phyloP scores from a whole-genome alignment of 2,113 vertebrate genomes.

The Zosterops lateralis region DNA sequence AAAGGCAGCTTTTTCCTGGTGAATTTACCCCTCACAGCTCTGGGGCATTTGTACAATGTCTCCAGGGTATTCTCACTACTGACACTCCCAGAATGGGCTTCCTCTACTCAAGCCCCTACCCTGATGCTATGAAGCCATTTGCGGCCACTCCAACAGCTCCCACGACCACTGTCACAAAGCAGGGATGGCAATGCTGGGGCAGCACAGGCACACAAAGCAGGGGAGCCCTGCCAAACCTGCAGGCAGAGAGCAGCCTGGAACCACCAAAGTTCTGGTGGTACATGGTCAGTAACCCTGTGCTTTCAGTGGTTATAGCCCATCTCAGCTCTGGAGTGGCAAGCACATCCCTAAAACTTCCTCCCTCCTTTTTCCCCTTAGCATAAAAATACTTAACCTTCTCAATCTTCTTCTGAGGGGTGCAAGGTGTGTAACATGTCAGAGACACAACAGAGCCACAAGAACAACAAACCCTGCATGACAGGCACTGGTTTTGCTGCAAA shows the following conservation, averaged over 20 bases:
- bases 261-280: not conserved
- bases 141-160: not conserved
- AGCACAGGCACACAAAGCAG: not conserved
- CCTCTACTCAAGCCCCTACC: not conserved
- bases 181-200: not conserved
- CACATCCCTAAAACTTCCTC: not conserved
- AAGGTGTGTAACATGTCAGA: not conserved
- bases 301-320: not conserved
- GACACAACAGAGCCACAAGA: not conserved
- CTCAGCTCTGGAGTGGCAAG: not conserved
- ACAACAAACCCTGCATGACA: not conserved
- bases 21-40: not conserved
- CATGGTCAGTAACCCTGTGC: accelerated
- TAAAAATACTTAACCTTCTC: not conserved
- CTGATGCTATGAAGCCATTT: not conserved
- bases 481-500: not conserved
- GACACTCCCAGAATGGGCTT: not conserved
- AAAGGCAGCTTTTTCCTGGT: not conserved
- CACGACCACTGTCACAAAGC: not conserved
- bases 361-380: not conserved
- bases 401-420: not conserved
- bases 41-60: not conserved
- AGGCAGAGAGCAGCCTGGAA: not conserved
- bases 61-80: not conserved
- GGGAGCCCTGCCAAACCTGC: not conserved